phyloP scores from a whole-genome alignment of 2,888 invertebrate species.

The Leptarthrus brevirostris region DNA sequence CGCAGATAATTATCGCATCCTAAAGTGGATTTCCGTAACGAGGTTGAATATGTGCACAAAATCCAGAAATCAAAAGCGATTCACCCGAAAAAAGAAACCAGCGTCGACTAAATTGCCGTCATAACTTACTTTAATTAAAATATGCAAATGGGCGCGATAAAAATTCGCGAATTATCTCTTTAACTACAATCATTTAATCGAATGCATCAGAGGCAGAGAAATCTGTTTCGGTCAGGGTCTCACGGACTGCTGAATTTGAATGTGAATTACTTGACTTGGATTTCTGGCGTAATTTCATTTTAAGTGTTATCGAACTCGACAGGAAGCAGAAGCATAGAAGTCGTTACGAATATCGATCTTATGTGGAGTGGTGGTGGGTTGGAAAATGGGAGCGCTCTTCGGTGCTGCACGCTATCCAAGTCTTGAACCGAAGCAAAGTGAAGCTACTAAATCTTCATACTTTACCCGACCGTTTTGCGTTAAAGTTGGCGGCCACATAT shows the following conservation, averaged over 20 bases:
- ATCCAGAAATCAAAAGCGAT: conserved; percentile 27
- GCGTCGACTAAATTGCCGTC: conserved; percentile 38
- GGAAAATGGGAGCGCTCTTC: background rate
- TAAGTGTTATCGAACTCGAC: background rate
- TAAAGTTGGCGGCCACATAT: conserved; percentile 33
- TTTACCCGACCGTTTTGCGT: background rate
- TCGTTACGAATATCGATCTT: background rate
- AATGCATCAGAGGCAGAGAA: conserved; percentile 15
- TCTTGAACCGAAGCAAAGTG: too few species aligned
- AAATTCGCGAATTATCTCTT: conserved; percentile 44
- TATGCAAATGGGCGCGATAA: conserved; percentile 51
- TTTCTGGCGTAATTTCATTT: background rate
- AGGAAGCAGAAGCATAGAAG: background rate
- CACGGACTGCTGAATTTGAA: background rate
- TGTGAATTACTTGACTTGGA: background rate
- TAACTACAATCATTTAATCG: conserved; percentile 42
- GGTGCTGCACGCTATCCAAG: background rate
- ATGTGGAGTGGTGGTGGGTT: background rate
- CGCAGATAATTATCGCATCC: conserved; percentile 31
- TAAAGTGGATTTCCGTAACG: conserved; percentile 22
- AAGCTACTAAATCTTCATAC: too few species aligned
- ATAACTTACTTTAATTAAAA: conserved; percentile 54
- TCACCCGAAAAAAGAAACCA: conserved; percentile 11
- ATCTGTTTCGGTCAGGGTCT: background rate
- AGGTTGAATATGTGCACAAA: background rate